Evolutionary conservation across 2,113 vertebrate species (phyloP).

Genomic region (Myocastor coypus): DNA sequence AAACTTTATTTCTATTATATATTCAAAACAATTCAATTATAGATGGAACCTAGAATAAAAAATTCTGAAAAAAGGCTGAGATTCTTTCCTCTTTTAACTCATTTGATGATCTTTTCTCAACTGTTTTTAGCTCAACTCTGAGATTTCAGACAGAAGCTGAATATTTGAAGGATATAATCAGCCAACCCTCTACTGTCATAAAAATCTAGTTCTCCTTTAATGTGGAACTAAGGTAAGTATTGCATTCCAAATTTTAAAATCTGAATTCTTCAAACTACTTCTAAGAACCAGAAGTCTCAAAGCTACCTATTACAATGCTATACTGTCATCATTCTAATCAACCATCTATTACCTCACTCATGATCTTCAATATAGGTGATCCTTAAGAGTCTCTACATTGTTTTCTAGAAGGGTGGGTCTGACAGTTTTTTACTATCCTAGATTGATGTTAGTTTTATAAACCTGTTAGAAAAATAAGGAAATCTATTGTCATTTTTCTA

Average conservation of each 20-base stretch:
- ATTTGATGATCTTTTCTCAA: slow-evolving; percentile 4
- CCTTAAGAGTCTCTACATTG: neutral
- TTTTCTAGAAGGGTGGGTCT: neutral
- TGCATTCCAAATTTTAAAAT: slow-evolving; percentile 30
- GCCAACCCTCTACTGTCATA: neutral
- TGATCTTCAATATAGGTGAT: neutral
- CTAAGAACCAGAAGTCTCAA: slow-evolving; percentile 50
- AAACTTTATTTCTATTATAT: slow-evolving; percentile 56
- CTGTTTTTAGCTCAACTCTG: slow-evolving; percentile 8
- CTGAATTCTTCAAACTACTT: slow-evolving; percentile 9
- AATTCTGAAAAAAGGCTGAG: slow-evolving; percentile 82
- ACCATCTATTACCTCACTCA: neutral
- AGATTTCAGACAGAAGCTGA: slow-evolving; percentile 16
- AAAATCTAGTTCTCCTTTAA: slow-evolving; percentile 39
- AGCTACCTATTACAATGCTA: neutral
- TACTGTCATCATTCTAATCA: neutral
- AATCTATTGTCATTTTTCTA: slow-evolving; percentile 34
- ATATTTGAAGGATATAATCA: neutral
- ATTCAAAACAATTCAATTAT: slow-evolving; percentile 55
- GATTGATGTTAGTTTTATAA: neutral
- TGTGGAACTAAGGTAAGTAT: neutral
- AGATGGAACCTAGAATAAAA: slow-evolving; percentile 74
- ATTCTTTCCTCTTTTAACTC: slow-evolving; percentile 46
- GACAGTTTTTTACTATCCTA: slow-evolving; percentile 34
- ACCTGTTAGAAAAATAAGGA: neutral